phyloP scores from a whole-genome alignment of 2,113 vertebrate genomes.

The Chaetura pelagica region DNA sequence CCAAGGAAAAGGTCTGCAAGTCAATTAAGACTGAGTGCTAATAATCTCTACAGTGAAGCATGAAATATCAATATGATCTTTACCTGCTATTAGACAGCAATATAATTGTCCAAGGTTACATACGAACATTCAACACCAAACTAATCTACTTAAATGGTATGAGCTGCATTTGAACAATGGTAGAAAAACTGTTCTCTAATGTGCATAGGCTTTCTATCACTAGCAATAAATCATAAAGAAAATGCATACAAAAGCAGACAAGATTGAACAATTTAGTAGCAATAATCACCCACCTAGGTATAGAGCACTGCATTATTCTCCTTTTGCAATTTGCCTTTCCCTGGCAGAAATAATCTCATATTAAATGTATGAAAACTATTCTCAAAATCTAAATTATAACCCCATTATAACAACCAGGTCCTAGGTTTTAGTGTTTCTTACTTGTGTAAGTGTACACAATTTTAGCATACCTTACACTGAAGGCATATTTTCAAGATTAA shows the following conservation, averaged over 20 bases:
- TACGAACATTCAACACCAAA: not conserved
- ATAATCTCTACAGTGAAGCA: not conserved
- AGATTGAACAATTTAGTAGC: not conserved
- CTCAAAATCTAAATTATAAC: not conserved
- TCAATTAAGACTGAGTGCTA: not conserved
- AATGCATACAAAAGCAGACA: not conserved
- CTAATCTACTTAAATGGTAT: not conserved
- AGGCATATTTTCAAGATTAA: not conserved
- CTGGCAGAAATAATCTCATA: not conserved
- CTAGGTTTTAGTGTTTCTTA: not conserved
- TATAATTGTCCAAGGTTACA: not conserved
- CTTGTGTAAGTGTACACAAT: too few relatives aligned
- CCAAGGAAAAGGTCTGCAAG: not conserved
- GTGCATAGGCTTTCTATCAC: not conserved
- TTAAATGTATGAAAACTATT: not conserved
- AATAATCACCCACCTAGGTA: not conserved
- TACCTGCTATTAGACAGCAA: not conserved
- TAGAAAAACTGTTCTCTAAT: not conserved
- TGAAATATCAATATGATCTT: not conserved
- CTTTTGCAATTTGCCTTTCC: not conserved
- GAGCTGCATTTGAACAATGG: not conserved
- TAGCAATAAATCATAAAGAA: not conserved
- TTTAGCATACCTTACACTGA: not conserved
- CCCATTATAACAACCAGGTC: not conserved
- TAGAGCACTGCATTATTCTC: not conserved